These are phyloP conservation scores for Coleophora flavipennella DNA, from an alignment of 2,888 invertebrate genomes.

Conservation along the genomic window DNA sequence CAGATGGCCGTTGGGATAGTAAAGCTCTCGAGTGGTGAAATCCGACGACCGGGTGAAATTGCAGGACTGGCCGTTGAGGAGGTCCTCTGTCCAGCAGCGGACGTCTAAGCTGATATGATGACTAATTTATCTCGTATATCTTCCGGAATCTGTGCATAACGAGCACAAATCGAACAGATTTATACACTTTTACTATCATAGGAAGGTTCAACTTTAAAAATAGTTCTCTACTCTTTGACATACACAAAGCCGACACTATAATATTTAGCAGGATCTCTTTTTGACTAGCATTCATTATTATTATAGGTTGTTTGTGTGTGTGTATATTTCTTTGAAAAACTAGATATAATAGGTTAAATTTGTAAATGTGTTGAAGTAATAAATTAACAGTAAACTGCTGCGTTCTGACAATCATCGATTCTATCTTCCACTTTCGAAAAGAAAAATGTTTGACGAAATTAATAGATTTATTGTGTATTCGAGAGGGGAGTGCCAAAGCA, in stretches of 20 bases:
- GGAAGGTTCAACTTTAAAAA: not conserved
- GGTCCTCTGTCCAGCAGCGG: too few species aligned
- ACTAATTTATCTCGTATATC: too few species aligned
- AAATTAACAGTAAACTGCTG: slow-evolving; percentile 21
- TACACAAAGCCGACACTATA: slow-evolving; percentile 6
- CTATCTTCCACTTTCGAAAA: slow-evolving; percentile 17
- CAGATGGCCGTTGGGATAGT: too few species aligned
- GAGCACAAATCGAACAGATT: too few species aligned
- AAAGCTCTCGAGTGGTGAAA: too few species aligned
- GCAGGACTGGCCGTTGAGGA: too few species aligned
- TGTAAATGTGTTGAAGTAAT: slow-evolving; percentile 48
- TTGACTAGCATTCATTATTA: slow-evolving; percentile 23
- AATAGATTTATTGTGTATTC: slow-evolving; percentile 21
- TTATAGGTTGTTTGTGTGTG: slow-evolving; percentile 48
- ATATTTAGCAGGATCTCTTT: slow-evolving; percentile 43
- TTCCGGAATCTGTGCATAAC: too few species aligned
- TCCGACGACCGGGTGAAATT: too few species aligned
- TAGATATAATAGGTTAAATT: slow-evolving; percentile 62
- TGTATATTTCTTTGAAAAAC: slow-evolving; percentile 61
- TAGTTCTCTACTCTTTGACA: not conserved
- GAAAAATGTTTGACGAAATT: slow-evolving; percentile 18
- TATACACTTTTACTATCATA: too few species aligned
- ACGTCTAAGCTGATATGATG: too few species aligned
- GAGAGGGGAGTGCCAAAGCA: slow-evolving; percentile 55
- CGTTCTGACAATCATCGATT: slow-evolving; percentile 14